Base-by-base conservation (phyloP, 2,888 invertebrate genomes). In the Nemotelus pantherinus region DNA sequence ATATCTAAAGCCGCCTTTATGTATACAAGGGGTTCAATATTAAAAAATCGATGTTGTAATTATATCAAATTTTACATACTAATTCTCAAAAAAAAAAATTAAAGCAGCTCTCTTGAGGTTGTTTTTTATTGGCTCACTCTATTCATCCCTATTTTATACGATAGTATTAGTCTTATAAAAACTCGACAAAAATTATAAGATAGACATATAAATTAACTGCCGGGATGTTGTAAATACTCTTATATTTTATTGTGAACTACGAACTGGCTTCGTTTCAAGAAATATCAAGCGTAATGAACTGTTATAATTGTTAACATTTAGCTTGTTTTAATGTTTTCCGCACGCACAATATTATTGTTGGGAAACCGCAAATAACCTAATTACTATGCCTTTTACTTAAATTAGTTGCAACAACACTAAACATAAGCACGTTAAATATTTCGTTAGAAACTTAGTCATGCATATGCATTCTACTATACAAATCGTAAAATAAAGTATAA, bases 221-320 rank as follows among this genome's bases (percentile, higher is more conserved):
- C 72, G 72, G 72, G 72, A 72, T 58, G 6, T 47, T 74, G 74
- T 74, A 74, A 74, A 74, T 74, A 74, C 7, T 65, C 65, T 44
- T 43, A n/a, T 55, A 55, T 70, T 55, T 43, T 55, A 47, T 25
- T 5, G 39, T 3, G 7, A 63, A 39, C 2, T 7, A 41, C 9
- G 63, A 63, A 25, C 39, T 41, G 39, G 9, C 63, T 63, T 3
- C 39, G 43, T 39, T 63, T 25, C 7, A 25, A 50, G 39, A 63
- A 39, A 63, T 63, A 39, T 43, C 63, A 65, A 9, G 65, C 44
- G 25, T 45, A 3, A 63, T 43, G 41, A 63, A 39, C 4, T 43
- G 5, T 5, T 4, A 43, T 7, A 41, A 63, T 41, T 63, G 4
- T 63, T 41, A 63, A 10, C 57, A 25, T 63, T 63, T 63, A 63